Base-by-base conservation (phyloP, 2,113 vertebrate genomes). In the Dendrocopos noguchii region DNA sequence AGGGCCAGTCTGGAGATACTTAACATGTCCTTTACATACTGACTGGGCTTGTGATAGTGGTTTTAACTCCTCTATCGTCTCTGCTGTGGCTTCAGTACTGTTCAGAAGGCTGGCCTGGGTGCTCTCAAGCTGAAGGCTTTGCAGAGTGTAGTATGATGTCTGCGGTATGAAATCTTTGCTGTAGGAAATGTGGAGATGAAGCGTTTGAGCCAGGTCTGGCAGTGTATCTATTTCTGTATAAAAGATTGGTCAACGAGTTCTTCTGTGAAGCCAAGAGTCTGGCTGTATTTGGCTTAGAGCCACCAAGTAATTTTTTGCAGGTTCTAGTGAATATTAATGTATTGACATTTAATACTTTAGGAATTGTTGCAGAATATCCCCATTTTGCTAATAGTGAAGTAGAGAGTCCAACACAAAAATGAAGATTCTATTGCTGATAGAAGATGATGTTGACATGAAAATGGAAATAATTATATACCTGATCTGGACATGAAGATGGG, bases 221-320 rank as follows among this genome's bases (percentile, higher is more conserved):
- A 52, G 0, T 7, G 12, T 19, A 3, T 52, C 4, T 39, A 1
- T 70, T 42, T 55, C 7, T 47, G 9, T 64, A 7, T 39, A 36
- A 88, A 78, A 78, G 22, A 15, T 21, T 68, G 19, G 4, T 86
- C 66, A 78, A 0, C 53, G 47, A 71, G 18, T 47, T 86, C 8
- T 27, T 70, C 60, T 60, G 53, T 46, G 24, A 78, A 90, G 68
- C 70, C 76, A 87, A 71, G 57, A 80, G 65, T 91, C 85, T 93
- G 83, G 28, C 29, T 85, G 36, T n/a, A 31, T 27, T 80, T 93
- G 92, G 67, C 87, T 75, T 73, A 2, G 1, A 79, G 67, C 59
- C 90, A 66, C 89, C 55, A 21, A 84, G 46, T 61, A 73, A 77
- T 92, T 87, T 95, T 76, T 84, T 84, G 25, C 75, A 82, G 66